Evolutionary conservation across 1,140 invertebrate genomes (phyloP), one percentile per base, ranked within the genome.

Genomic region (Nebria ingens): DNA sequence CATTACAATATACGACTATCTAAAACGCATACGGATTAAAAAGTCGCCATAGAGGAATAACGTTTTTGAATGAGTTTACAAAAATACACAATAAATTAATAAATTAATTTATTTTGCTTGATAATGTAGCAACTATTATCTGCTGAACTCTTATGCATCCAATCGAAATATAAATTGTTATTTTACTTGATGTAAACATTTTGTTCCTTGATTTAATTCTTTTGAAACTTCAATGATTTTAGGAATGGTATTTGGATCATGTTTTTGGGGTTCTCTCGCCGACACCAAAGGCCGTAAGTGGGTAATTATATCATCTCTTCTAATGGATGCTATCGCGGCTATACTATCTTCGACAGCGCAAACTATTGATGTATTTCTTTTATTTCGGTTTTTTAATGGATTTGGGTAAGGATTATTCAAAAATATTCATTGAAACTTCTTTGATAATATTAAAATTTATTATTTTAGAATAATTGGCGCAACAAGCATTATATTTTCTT

Each of bases 221-320:
- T 55, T 54, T 13, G 17, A 11, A 9, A 15, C 17, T 15, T 15
- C 17, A 50, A 50, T 23, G 23, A 55, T 66, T 68, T 17, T 60
- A 82, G 83, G 83, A 2, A 84, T 85, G 82, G 78, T 84, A 66
- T 73, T 83, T 23, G 82, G 82, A 4, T 82, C 81, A 0, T 80
- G 80, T 64, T 70, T 84, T 55, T 84, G 82, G 82, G 82, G 82
- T 4, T 78, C 77, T 17, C 62, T 84, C 57, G 81, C 81, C 0
- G 82, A 85, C 63, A 73, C 74, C 0, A 64, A 74, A 12, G 83
- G 83, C 0, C 71, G 83, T 6, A 72, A 77, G 62, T 68, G 75
- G 23, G 75, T 80, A 20, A 75, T 85, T 56, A 73, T 83, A 25
- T 76, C 76, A 12, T 80, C 81, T 1, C 68, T 84, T 2, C 65